These are phyloP conservation scores for Neocloeon triangulifer DNA, from an alignment of 1,140 invertebrate genomes.

Conservation along the genomic window DNA sequence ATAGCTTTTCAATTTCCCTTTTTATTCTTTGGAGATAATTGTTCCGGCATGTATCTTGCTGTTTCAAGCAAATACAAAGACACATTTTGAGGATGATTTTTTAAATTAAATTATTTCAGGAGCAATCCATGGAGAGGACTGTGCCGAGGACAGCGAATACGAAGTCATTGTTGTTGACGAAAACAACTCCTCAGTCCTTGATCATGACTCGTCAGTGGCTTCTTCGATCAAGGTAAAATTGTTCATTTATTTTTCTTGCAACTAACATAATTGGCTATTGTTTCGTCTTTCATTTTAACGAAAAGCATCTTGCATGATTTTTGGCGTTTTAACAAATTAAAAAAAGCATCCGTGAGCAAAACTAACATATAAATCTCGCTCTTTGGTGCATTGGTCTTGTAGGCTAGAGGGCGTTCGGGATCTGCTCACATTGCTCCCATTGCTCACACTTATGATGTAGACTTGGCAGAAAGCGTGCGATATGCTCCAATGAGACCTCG, in stretches of 20 bases:
- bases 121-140: conserved; percentile 8
- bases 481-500: conserved; percentile 10
- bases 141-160: conserved; percentile 41
- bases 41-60: too few species aligned
- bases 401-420: conserved; percentile 20
- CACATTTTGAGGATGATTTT: too few species aligned
- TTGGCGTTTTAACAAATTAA: neutral
- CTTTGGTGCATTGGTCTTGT: conserved; percentile 4
- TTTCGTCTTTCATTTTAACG: neutral
- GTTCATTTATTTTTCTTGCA: neutral
- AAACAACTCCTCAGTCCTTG: conserved; percentile 58
- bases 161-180: conserved; percentile 78
- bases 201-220: conserved; percentile 40
- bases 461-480: conserved; percentile 19
- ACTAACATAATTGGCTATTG: neutral
- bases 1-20: too few species aligned
- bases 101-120: conserved; percentile 7
- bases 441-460: conserved; percentile 21
- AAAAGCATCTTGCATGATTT: neutral
- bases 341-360: neutral
- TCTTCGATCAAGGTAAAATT: conserved; percentile 69
- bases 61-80: too few species aligned
- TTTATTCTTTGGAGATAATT: too few species aligned
- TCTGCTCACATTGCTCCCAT: conserved; percentile 12
- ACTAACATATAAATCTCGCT: neutral